Evolutionary conservation across 2,888 invertebrate species (phyloP).

Genomic region (Biston betularia): DNA sequence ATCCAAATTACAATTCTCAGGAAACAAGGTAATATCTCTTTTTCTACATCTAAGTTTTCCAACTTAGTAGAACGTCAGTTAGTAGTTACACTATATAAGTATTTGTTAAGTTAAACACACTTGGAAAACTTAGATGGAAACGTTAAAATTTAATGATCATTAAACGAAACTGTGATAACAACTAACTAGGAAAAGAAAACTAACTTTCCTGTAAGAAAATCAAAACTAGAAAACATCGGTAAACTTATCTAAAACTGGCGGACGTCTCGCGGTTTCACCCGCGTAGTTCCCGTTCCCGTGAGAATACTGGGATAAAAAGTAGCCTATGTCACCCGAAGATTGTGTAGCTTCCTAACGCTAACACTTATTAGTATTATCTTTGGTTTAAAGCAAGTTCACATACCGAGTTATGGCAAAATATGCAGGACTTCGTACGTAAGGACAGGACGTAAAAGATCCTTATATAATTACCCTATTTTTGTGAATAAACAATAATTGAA

Average conservation of each 20-base stretch:
- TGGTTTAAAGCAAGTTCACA: no score
- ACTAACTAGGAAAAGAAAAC: constrained; percentile 2
- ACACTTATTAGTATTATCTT: no score
- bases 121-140: constrained; percentile 13
- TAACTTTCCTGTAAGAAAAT: not conserved
- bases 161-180: constrained; percentile 8
- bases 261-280: no score
- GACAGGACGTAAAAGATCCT: no score
- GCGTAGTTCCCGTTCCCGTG: no score
- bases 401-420: no score
- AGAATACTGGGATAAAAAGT: no score
- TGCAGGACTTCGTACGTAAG: no score
- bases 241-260: not conserved
- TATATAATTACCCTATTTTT: no score
- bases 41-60: not conserved
- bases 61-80: not conserved
- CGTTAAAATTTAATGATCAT: constrained; percentile 17
- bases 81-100: not conserved
- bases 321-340: no score
- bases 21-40: not conserved
- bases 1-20: not conserved
- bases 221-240: not conserved
- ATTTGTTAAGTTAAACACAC: constrained; percentile 14
- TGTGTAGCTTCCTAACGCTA: no score
- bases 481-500: no score